Percentiles rank a stretch among this genome's conserved stretches.
phyloP scores from a whole-genome alignment of 2,888 invertebrate species.

The Ligdia adustata region DNA sequence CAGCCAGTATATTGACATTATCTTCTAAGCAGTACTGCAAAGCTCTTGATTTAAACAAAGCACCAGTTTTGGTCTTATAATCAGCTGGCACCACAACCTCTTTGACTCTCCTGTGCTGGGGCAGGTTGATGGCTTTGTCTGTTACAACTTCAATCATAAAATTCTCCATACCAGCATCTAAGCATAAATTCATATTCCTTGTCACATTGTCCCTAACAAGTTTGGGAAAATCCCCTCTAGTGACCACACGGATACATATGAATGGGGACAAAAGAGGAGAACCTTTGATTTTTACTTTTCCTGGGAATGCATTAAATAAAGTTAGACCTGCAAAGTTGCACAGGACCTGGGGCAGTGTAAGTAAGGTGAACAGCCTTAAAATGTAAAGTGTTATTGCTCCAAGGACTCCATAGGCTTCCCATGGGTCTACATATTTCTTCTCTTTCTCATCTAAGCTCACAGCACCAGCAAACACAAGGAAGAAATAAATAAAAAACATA shows the following conservation, averaged over 20 bases:
- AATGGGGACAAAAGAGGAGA: constrained; percentile 96
- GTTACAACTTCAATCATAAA: constrained; percentile 98
- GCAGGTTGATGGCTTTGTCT: constrained; percentile 91
- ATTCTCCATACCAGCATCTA: constrained; percentile 96
- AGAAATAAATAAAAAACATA: constrained; percentile 88
- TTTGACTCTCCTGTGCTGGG: constrained; percentile 91
- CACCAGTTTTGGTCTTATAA: constrained; percentile 95
- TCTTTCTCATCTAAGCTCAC: constrained; percentile 83
- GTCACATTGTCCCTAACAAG: constrained; percentile 94
- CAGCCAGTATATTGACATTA: constrained; percentile 92
- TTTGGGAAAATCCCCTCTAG: constrained; percentile 96
- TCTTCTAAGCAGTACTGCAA: constrained; percentile 98
- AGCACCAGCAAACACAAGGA: constrained; percentile 88
- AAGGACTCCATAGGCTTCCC: constrained; percentile 91
- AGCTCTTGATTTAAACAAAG: constrained; percentile 96
- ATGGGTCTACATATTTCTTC: constrained; percentile 88
- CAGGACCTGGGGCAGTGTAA: constrained; percentile 94
- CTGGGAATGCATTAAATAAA: constrained; percentile 97
- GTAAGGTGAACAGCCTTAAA: constrained; percentile 90
- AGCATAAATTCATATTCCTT: constrained; percentile 93
- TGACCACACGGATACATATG: constrained; percentile 96
- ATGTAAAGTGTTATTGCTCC: constrained; percentile 90
- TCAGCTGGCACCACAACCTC: constrained; percentile 94
- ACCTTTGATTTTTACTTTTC: constrained; percentile 94
- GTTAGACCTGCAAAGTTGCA: constrained; percentile 94